A percentile compares a stretch with the other conserved stretches of the same genome.
Evolutionary conservation across 2,888 invertebrate species (phyloP).

Genomic region (Apoderus coryli): DNA sequence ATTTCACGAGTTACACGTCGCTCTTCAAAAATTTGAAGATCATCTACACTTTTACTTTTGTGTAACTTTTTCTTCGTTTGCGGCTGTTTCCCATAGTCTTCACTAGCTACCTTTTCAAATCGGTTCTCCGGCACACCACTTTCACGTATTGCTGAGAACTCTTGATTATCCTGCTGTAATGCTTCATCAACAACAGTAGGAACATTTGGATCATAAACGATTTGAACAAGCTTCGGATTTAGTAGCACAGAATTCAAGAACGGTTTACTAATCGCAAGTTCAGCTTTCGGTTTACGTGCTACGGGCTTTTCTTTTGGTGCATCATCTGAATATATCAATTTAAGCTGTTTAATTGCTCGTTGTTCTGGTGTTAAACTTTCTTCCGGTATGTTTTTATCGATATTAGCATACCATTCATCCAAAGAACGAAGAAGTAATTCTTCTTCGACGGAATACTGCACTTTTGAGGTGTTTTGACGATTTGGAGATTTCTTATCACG

Average conservation of each 20-base stretch:
- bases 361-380: conserved; percentile 26
- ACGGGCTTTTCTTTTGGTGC: conserved; percentile 21
- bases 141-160: neutral
- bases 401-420: conserved; percentile 24
- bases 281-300: conserved; percentile 25
- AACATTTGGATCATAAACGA: conserved; percentile 23
- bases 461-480: conserved; percentile 15
- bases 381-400: conserved; percentile 25
- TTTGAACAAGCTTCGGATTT: conserved; percentile 26
- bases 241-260: conserved; percentile 26
- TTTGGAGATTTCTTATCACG: conserved; percentile 16
- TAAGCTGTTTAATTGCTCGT: conserved; percentile 25
- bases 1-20: conserved; percentile 7
- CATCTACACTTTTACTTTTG: conserved; percentile 21
- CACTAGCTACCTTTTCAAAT: conserved; percentile 13
- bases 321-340: conserved; percentile 24
- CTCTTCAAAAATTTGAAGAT: conserved; percentile 17
- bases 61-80: conserved; percentile 9
- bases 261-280: conserved; percentile 29
- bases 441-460: conserved; percentile 24
- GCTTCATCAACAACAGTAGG: conserved; percentile 21
- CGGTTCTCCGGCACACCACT: conserved; percentile 2
- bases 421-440: conserved; percentile 23
- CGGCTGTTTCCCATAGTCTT: conserved; percentile 5
- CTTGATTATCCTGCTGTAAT: neutral